Conservation (phyloP, 2,113 vertebrate species). For the Muscicapa adusta region DNA sequence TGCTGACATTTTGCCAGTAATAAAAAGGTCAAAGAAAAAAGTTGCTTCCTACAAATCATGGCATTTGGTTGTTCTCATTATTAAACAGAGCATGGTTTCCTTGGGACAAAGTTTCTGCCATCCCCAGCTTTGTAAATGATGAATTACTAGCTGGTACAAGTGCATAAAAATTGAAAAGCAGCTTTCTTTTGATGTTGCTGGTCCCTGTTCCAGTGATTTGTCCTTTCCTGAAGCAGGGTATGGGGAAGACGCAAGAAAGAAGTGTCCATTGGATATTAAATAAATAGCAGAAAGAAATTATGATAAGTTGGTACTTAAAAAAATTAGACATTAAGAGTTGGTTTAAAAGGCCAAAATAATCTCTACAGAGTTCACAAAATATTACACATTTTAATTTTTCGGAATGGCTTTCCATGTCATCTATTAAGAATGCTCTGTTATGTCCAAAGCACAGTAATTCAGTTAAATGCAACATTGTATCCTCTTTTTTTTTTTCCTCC, state of each 20-base stretch:
- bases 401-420: background rate
- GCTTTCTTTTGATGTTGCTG: background rate
- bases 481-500: background rate
- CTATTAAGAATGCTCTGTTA: background rate
- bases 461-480: background rate
- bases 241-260: background rate
- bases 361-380: background rate
- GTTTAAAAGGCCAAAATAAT: background rate
- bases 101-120: background rate
- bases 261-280: background rate
- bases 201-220: background rate
- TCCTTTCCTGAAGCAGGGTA: background rate
- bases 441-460: background rate
- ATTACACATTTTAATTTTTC: background rate
- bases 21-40: conserved; percentile 36
- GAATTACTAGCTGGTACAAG: background rate
- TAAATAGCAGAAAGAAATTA: background rate
- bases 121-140: background rate
- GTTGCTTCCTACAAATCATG: conserved; percentile 20
- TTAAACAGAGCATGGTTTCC: background rate
- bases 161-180: background rate
- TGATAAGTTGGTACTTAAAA: background rate
- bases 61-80: conserved; percentile 16
- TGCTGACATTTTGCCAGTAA: conserved; percentile 24
- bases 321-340: background rate